Base-by-base conservation (phyloP, 1,140 invertebrate genomes). In the Zaprionus camerounensis region DNA sequence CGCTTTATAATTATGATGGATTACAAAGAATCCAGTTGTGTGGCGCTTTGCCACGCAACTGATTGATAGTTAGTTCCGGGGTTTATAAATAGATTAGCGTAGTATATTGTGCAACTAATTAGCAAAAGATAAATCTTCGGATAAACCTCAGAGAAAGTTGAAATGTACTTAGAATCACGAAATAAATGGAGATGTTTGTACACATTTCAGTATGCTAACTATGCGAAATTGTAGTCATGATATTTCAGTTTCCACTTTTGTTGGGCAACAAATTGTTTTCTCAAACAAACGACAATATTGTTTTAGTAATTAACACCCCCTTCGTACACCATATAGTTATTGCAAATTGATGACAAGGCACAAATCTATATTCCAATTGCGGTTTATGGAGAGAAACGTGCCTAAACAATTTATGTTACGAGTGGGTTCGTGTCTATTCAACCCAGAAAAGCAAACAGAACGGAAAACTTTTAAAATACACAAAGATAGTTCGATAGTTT, bases 1-100 rank as follows among this genome's bases (percentile, higher is more conserved):
- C 66, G 56, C 51, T 75, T 78, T 46, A 34, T 34, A 76, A 81
- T 81, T 84, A 81, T 84, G 85, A 88, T 38, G 56, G 75, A 88
- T 88, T 73, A 71, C 74, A 71, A 65, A 66, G 53, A 63, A 69
- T 17, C 15, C n/a, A 20, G 53, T 69, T 64, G 53, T 49, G 28
- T 36, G 22, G 28, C 28, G 22, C 20, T 22, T 5, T 6, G 5
- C 31, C 31, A 49, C 9, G 58, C 24, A 75, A 64, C 31, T 64
- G 46, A 51, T 63, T 55, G 11, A 63, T 69, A 31, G 31, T 44
- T 0, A 17, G 17, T 74, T 56, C 66, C 66, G 58, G 41, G n/a
- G n/a, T 46, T 46, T 46, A 17, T n/a, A 17, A 46, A 46, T 46
- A 46, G 41, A 46, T 9, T 7, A 9, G 7, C 9, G n/a, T 17